phyloP scores from a whole-genome alignment of 2,797 vertebrate species.

The Lates japonicus region DNA sequence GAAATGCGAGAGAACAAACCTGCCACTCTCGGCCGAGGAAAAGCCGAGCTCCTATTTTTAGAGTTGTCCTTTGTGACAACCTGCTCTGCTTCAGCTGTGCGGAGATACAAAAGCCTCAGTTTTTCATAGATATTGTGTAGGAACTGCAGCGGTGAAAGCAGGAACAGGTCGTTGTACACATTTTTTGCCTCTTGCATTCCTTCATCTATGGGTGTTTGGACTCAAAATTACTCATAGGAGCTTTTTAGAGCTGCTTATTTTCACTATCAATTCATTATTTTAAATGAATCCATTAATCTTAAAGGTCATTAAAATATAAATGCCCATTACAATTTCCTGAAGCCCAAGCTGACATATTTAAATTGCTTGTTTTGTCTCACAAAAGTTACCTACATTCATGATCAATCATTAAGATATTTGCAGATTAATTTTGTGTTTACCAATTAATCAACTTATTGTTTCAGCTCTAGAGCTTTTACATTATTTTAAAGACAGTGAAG shows the following conservation, averaged over 20 bases:
- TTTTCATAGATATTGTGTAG: conserved; percentile 61
- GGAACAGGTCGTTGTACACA: conserved; percentile 35
- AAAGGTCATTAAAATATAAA: neutral
- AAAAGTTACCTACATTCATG: neutral
- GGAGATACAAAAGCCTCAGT: conserved; percentile 66
- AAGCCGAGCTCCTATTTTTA: conserved; percentile 85
- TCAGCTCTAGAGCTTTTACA: neutral
- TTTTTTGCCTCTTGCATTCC: conserved; percentile 14
- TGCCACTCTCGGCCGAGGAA: conserved; percentile 79
- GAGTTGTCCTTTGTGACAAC: conserved; percentile 83
- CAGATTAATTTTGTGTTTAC: neutral
- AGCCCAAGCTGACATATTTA: neutral
- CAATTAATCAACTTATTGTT: neutral
- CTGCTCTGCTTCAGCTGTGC: conserved; percentile 78
- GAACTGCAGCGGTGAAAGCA: conserved; percentile 36
- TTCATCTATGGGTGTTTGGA: conserved; percentile 19
- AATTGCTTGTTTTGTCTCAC: neutral
- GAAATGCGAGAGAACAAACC: conserved; percentile 72
- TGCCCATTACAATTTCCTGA: neutral
- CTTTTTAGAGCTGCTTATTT: neutral
- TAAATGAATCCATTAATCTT: neutral
- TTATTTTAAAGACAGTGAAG: conserved; percentile 7
- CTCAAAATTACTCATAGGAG: neutral
- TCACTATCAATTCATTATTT: neutral
- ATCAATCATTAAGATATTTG: neutral